Percentiles rank a stretch among this genome's conserved stretches.
Evolutionary conservation across 2,797 vertebrate genomes (phyloP).

Genomic region (Onychomys leucogaster): DNA sequence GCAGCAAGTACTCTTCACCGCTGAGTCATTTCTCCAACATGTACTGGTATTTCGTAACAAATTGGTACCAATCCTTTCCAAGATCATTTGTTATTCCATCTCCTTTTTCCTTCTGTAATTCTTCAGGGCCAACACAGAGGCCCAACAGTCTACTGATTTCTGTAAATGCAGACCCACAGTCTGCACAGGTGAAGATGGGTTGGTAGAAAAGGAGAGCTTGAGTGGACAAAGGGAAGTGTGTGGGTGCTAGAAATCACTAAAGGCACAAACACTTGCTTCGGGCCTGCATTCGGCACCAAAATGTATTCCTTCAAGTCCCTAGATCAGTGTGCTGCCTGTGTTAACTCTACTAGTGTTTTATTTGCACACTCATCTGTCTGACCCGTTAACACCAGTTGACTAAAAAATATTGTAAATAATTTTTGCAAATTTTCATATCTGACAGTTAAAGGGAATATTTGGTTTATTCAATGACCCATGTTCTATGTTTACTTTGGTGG

Average conservation of each 20-base stretch:
- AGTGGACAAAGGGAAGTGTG: not conserved
- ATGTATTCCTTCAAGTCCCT: not conserved
- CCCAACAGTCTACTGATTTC: not conserved
- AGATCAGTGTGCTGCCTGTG: not conserved
- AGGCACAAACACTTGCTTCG: not conserved
- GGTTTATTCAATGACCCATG: constrained; percentile 27
- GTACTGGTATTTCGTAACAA: not conserved
- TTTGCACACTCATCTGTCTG: not conserved
- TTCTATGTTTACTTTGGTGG: constrained; percentile 56
- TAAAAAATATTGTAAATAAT: not conserved
- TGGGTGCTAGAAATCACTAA: not conserved
- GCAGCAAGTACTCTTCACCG: not conserved
- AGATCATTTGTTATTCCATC: not conserved
- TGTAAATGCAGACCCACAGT: not conserved
- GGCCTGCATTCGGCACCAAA: not conserved
- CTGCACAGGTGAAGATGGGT: not conserved
- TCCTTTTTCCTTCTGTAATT: not conserved
- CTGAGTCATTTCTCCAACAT: not conserved
- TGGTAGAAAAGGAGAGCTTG: not conserved
- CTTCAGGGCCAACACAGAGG: not conserved
- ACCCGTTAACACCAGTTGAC: not conserved
- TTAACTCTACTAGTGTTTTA: not conserved
- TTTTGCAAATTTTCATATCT: not conserved
- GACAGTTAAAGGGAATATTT: not conserved
- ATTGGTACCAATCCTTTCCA: not conserved